Evolutionary conservation across 1,140 invertebrate species (phyloP), one percentile per base, ranked within the genome.

Genomic region (Nasonia giraulti): DNA sequence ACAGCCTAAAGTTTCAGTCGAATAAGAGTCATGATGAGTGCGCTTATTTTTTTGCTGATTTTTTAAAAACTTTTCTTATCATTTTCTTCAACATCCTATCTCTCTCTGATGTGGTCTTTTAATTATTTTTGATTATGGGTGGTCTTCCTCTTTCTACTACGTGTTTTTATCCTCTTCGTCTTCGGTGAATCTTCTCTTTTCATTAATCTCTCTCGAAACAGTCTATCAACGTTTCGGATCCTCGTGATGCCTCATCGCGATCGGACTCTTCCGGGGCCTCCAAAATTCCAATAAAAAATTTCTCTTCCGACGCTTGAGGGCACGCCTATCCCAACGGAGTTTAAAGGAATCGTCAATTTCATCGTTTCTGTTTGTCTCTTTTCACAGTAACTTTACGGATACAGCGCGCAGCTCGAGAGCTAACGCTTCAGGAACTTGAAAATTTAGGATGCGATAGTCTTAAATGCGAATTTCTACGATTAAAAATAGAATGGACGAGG

Each of bases 1-100:
- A 93, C 92, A 93, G 91, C 91, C 91, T 92, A 92, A 89, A 92
- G 88, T 91, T 92, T 92, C 92, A 93, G 92, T 93, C 91, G 90
- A 92, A 89, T 90, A 88, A 91, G 87, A 89, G 88, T 91, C 89
- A 87, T 89, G 87, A 91, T 90, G 87, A 91, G 88, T 91, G 90
- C 89, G 87, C 79, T 87, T 62, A 62, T 62, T 62, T 73, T 79
- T 80, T 81, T 68, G 20, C 27, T 75, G 33, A 55, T 55, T 73
- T 82, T 81, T 81, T 71, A 77, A 44, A 78, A 55, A 82, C 7
- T 66, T 80, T 77, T 69, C 20, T 80, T 47, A 44, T 62, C n/a
- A 33, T 74, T 79, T 83, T 68, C 50, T 68, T 6, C 37, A 81
- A 69, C 31, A n/a, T 75, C 69, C 5, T 37, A 37, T 23, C 73